Base-by-base conservation (phyloP, 2,113 vertebrate genomes). In the Polypterus senegalus region DNA sequence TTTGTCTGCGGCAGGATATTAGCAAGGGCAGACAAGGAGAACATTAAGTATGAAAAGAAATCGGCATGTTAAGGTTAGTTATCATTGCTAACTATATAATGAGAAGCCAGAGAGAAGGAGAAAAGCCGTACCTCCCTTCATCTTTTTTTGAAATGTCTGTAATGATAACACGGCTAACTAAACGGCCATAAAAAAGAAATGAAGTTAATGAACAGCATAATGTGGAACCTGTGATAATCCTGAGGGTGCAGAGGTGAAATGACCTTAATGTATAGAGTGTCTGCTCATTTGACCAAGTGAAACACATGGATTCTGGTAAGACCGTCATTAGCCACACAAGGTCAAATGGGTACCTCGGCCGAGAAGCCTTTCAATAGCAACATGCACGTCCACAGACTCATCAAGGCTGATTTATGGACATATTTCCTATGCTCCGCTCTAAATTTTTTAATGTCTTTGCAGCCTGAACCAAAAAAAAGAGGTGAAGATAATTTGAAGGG, bases 401-500 rank as follows among this genome's bases (percentile, higher is more conserved):
- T 79, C 75, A 82, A 73, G 74, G 56, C 81, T 86, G 84, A 86
- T 86, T 89, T 89, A 89, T 86, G 82, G 79, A 82, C 77, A 81
- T 73, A 85, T 86, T 85, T 78, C 73, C 83, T 84, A 82, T 77
- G 81, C 85, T 9, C 82, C 81, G 83, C 81, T 89, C 81, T 86
- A 84, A 91, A 90, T 87, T 88, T 75, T 85, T 90, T 86, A 87
- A 83, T 71, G 81, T 83, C 82, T 76, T 72, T 76, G 73, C 75
- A 81, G 77, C 70, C 76, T 73, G 70, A 80, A 73, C 73, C 69
- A 78, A 69, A 73, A 27, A 27, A 81, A 70, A 76, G 80, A 79
- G 76, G 79, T 61, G 57, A 77, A 72, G 73, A 73, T 74, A 71
- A 83, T 68, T 77, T 81, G 86, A 83, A 83, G 82, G 84, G 86